Base-by-base conservation (phyloP, 37 sponge, comb jelly and placozoan species). In the Amphimedon queenslandica region DNA sequence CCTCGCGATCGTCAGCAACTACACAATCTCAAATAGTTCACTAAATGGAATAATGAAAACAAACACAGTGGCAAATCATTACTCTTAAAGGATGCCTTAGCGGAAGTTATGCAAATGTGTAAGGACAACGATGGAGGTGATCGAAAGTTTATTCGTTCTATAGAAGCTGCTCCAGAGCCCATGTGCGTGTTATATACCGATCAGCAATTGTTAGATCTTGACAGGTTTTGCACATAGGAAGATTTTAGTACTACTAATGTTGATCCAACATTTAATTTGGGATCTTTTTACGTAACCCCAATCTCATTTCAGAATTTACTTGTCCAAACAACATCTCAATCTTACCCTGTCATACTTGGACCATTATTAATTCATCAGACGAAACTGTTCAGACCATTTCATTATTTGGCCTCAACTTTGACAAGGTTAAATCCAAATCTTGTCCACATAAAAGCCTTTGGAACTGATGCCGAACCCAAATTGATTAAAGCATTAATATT, bases 221-320 rank as follows among this genome's bases (percentile, higher is more conserved):
- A 43, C n/a, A 2, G 71, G 3, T 70, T 70, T 29, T 40, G 47
- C 47, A 70, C 51, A 25, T 36, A 38, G 2, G 5, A 29, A 51
- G 21, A 1, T 47, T 65, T 23, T 33, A 36, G 41, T 1, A 40
- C 67, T 3, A 20, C 55, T 0, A 24, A 40, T 35, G 33, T 79
- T 57, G 71, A 79, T 60, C 80, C 80, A 11, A 79, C 71, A 1
- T 79, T 79, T n/a, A n/a, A n/a, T n/a, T n/a, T n/a, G n/a, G n/a
- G n/a, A n/a, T n/a, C n/a, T n/a, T n/a, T n/a, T n/a, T n/a, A 69
- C 28, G 71, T 79, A 1, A 79, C 80, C 10, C 80, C 80, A 8
- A 69, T 4, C 1, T 43, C 80, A 2, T 79, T 70, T 37, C 63
- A 70, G 2, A 56, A 79, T 34, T 16, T 79, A 20, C 64, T 79